Evolutionary conservation across 2,113 vertebrate species (phyloP).

Genomic region (Bubo bubo): DNA sequence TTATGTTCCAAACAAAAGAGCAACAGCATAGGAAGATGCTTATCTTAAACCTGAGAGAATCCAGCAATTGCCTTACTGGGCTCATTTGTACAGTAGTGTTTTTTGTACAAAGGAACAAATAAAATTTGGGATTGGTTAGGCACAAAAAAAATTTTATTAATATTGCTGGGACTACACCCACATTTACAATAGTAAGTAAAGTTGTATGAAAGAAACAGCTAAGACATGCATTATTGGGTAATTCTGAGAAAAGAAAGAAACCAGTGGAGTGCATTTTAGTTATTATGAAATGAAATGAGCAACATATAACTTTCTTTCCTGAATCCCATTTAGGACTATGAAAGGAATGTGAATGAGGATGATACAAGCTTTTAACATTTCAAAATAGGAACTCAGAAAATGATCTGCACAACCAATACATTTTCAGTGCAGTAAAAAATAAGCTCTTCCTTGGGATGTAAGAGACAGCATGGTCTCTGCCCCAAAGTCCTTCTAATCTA

Average conservation of each 20-base stretch:
- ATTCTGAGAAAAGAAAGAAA: not conserved
- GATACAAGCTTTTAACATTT: constrained; percentile 2
- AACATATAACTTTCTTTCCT: not conserved
- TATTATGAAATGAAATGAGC: not conserved
- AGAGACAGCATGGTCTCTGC: not conserved
- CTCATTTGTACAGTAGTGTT: not conserved
- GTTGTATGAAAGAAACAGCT: not conserved
- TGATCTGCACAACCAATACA: not conserved
- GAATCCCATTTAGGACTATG: not conserved
- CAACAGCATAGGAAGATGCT: not conserved
- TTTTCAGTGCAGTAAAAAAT: not conserved
- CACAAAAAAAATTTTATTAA: not conserved
- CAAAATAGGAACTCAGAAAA: not conserved
- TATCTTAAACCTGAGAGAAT: not conserved
- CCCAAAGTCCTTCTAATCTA: constrained; percentile 27
- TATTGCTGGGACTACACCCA: not conserved
- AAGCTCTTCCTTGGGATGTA: not conserved
- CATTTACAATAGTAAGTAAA: not conserved
- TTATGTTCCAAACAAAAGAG: not conserved
- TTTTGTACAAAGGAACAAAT: not conserved
- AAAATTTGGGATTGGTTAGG: not conserved
- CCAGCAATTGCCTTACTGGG: not conserved
- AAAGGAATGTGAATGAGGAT: not conserved
- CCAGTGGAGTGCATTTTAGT: not conserved
- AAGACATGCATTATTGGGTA: not conserved